Evolutionary conservation across 30 jellyfish, hydroid and myxozoan genomes (phyloP).

Genomic region (Turritopsis rubra): DNA sequence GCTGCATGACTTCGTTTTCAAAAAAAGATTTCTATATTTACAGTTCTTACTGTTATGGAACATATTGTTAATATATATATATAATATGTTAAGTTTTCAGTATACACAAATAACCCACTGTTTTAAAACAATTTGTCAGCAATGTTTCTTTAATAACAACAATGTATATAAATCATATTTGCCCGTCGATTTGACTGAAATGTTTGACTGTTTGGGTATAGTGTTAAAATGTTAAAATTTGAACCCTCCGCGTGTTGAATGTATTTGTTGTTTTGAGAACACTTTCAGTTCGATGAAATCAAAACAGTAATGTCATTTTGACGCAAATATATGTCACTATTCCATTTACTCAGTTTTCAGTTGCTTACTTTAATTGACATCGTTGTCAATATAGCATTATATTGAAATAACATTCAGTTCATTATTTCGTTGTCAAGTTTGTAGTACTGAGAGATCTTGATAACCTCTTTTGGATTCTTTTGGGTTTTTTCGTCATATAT

Average conservation of each 20-base stretch:
- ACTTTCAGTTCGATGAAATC: background rate
- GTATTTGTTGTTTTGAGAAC: too few species aligned
- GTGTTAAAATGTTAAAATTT: background rate
- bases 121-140: too few species aligned
- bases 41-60: too few species aligned
- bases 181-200: too few species aligned
- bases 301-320: background rate
- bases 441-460: background rate
- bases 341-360: background rate
- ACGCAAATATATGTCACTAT: background rate
- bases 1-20: too few species aligned
- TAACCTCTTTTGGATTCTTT: background rate
- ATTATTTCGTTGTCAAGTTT: background rate
- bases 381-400: background rate
- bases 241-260: too few species aligned
- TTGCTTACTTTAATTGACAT: background rate
- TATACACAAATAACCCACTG: too few species aligned
- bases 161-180: too few species aligned
- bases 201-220: background rate
- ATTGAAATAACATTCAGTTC: background rate
- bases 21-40: too few species aligned
- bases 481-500: background rate
- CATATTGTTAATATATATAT: too few species aligned
- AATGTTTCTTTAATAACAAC: too few species aligned
- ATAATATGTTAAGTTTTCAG: too few species aligned